Evolutionary conservation across 2,113 vertebrate species (phyloP), one percentile per base, ranked within the genome.

Genomic region (Phyllostomus hastatus): DNA sequence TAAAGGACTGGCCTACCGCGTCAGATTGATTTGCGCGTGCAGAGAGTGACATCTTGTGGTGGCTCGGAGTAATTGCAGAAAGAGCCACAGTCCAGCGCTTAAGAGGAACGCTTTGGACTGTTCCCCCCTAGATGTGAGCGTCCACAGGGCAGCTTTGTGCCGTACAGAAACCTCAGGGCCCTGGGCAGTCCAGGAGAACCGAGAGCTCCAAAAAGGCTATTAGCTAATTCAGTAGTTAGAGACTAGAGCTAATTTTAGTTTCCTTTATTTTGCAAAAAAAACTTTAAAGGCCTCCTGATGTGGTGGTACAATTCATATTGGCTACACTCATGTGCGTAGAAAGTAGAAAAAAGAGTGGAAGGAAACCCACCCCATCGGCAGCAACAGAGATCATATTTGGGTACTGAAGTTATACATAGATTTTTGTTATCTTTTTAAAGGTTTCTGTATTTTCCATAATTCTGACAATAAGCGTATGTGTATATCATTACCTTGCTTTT

Each of bases 21-120:
- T 67, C 26, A 50, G 28, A 26, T 31, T n/a, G 61, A 17, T 19
- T 57, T 67, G 43, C 92, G 26, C 5, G 7, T 5, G 52, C 82
- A 82, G 79, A 86, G 46, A 78, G 80, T 66, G 97, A 67, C 95
- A 85, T 26, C 95, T 96, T 67, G 93, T 96, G 95, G 91, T 90
- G 5, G 1, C 0, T 0, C 41, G 0, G 59, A 59, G 88, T 31
- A 88, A 88, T n/a, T 81, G 78, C 88, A 95, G 38, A 61, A 81
- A 80, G 66, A 78, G 57, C 35, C 43, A 2, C 38, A 19, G 10
- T 12, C 19, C 12, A 2, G n/a, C 0, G 28, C 1, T 35, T 2
- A 38, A 38, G 35, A 16, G 46, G 41, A 24, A 15, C 0, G 1
- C 14, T 6, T 4, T 26, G 69, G 43, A 20, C 35, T 90, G 59